Base-by-base conservation (phyloP, 2,888 invertebrate species). In the Teleogryllus oceanicus region DNA sequence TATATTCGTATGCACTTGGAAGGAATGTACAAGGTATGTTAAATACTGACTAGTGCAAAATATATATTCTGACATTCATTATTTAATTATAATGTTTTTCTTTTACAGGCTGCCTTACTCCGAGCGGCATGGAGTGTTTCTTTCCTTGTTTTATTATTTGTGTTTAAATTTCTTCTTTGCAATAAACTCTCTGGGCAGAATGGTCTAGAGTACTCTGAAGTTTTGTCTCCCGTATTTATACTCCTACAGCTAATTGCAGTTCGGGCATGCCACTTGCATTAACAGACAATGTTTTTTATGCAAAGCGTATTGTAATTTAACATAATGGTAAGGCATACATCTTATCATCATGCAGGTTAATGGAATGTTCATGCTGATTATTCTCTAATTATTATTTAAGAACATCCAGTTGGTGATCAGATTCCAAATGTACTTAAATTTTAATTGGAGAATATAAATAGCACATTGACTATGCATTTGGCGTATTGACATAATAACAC, bases 1-100 rank as follows among this genome's bases (percentile, higher is more conserved):
- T 96, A 96, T 85, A 96, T 99, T 84, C 91, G 99, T 84, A 95
- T 96, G 93, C 93, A 94, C 85, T 89, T 95, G 85, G 94, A 95
- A 84, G 93, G 91, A 83, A 91, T 92, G 83, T 91, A 94, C 81
- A 94, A 94, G 86, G 91, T 92, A 79, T 21, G 24, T 76, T 74
- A 16, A 12, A 10, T 74, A 12, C 11, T 74, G 2, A 12, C 0
- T 74, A 37, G 37, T 37, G 37, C 37, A 37, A 37, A 37, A 37
- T 37, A 37, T 37, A 8, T 8, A 8, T 37, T 37, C 37, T 37
- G 37, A 4, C 8, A 1, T 37, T 37, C 37, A 37, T 37, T 37
- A 37, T 37, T 37, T 37, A 37, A 37, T 37, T 62, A 5, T 62
- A 62, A 13, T 62, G 13, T 62, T 13, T 16, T 8, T 12, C 62